These are phyloP conservation scores for Leucopsar rothschildi DNA, from an alignment of 2,113 vertebrate species.

Conservation along the genomic window DNA sequence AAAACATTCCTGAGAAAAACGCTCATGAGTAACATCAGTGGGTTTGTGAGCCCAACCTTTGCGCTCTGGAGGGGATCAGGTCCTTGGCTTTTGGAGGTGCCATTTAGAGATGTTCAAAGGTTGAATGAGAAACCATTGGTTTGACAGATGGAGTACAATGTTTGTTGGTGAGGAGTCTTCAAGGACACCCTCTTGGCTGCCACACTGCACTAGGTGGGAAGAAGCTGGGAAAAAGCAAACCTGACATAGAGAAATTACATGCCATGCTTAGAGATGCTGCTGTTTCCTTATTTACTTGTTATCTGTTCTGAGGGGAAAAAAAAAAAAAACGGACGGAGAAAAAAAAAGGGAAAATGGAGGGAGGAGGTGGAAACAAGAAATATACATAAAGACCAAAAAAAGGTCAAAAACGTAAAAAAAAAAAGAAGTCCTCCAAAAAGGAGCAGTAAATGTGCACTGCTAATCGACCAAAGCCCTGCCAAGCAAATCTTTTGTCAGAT, in stretches of 20 bases:
- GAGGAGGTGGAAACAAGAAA: neutral
- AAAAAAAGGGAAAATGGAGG: rapidly evolving
- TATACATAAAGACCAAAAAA: neutral
- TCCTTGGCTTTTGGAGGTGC: neutral
- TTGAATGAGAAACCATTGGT: neutral
- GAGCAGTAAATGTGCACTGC: conserved; percentile 44
- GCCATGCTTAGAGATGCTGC: neutral
- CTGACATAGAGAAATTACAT: rapidly evolving
- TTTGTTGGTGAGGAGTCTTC: neutral
- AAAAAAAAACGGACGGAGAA: rapidly evolving
- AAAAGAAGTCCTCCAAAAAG: conserved; percentile 19
- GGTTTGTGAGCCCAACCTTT: neutral
- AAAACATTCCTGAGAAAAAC: neutral
- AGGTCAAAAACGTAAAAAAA: neutral
- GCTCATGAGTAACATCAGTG: rapidly evolving
- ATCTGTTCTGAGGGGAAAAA: neutral
- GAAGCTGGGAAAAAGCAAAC: neutral
- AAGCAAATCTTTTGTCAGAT: conserved; percentile 83
- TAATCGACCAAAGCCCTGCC: conserved; percentile 70
- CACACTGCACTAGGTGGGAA: neutral
- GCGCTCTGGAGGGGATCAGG: rapidly evolving
- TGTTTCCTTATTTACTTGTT: neutral
- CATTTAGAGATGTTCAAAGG: neutral
- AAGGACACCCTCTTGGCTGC: neutral
- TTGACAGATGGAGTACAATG: neutral